These are phyloP conservation scores for Xenentodon cancila DNA, from an alignment of 2,797 vertebrate genomes.

Conservation along the genomic window DNA sequence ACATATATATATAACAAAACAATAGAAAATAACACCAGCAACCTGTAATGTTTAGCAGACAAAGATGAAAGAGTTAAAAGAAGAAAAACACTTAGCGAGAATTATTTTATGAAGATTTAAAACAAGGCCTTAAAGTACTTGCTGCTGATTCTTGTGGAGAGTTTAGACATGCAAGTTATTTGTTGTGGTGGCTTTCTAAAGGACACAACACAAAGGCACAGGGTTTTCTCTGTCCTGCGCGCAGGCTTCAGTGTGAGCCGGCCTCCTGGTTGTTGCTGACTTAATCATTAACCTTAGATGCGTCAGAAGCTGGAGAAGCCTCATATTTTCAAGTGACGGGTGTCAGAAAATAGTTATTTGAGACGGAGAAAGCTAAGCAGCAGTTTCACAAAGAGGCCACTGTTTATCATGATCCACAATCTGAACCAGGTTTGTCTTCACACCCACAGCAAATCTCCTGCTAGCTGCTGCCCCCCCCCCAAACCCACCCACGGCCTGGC, in stretches of 20 bases:
- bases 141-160: constrained; percentile 51
- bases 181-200: constrained; percentile 16
- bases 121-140: constrained; percentile 23
- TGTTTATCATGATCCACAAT: background rate
- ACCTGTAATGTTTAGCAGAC: constrained; percentile 51
- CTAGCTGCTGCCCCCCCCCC: constrained; percentile 44
- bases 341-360: background rate
- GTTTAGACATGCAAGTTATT: constrained; percentile 27
- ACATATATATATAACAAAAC: background rate
- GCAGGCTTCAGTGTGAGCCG: background rate
- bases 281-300: background rate
- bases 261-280: constrained; percentile 13
- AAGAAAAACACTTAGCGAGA: constrained; percentile 8
- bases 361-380: background rate
- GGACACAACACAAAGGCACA: background rate
- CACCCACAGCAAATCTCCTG: constrained; percentile 51
- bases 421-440: constrained; percentile 32
- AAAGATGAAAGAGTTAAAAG: constrained; percentile 42
- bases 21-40: constrained; percentile 9
- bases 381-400: background rate
- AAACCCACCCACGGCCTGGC: constrained; percentile 29
- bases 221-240: background rate
- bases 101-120: constrained; percentile 9
- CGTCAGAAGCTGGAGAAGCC: background rate
- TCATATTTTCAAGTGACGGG: background rate